Percentiles rank a stretch among this genome's conserved stretches.
These are phyloP conservation scores for Lophotriccus pileatus DNA, from an alignment of 2,797 vertebrate species.

Conservation along the genomic window DNA sequence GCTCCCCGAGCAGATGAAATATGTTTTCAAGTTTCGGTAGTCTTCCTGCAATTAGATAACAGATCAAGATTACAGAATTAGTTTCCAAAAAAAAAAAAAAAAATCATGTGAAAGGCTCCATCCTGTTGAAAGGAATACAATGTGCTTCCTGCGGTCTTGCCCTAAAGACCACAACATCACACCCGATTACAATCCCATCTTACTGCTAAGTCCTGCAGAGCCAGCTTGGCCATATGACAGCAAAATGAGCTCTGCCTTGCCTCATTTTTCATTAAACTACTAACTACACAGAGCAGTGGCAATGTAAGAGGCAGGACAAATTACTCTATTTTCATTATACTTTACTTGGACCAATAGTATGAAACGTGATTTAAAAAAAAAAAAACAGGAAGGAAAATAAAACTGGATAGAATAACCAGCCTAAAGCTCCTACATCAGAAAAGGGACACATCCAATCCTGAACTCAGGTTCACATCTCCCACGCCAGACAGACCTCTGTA, in stretches of 20 bases:
- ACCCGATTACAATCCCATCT: background rate
- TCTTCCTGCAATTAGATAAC: background rate
- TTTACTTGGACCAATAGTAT: background rate
- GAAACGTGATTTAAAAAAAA: background rate
- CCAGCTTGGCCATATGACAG: background rate
- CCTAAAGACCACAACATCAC: background rate
- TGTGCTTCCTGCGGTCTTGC: conserved; percentile 22
- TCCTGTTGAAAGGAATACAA: conserved; percentile 40
- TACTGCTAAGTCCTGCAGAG: background rate
- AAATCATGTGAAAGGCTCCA: background rate
- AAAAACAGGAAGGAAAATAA: background rate
- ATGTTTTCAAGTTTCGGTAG: background rate
- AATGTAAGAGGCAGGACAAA: background rate
- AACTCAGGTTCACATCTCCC: background rate
- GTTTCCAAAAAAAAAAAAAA: background rate
- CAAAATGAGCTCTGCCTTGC: background rate
- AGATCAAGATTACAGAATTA: background rate
- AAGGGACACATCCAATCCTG: background rate
- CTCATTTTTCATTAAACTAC: background rate
- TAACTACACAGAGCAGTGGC: background rate
- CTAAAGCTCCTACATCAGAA: background rate
- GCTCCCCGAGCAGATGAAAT: background rate
- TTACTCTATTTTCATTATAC: background rate
- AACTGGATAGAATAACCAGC: background rate
- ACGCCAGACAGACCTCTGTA: background rate